phyloP scores from a whole-genome alignment of 2,113 vertebrate species.

The Lophura nycthemera region DNA sequence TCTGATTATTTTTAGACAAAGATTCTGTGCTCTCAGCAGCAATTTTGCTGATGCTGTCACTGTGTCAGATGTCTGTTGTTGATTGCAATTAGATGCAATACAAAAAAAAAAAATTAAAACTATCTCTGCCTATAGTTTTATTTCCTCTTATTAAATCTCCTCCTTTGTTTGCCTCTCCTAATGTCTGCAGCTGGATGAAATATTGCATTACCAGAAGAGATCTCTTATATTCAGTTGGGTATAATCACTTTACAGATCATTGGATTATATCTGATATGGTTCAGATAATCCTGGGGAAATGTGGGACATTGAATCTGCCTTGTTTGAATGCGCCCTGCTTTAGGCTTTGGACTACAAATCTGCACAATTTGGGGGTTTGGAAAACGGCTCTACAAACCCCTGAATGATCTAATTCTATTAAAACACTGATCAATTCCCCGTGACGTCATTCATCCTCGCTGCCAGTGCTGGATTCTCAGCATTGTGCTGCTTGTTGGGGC shows the following conservation, averaged over 20 bases:
- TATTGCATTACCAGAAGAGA: conserved; percentile 74
- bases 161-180: conserved; percentile 80
- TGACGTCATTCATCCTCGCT: conserved; percentile 31
- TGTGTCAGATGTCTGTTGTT: conserved; percentile 98
- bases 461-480: background rate
- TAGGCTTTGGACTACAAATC: conserved; percentile 23
- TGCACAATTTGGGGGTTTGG: conserved; percentile 46
- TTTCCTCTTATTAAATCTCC: conserved; percentile 84
- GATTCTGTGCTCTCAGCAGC: conserved; percentile 99
- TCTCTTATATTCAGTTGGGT: conserved; percentile 66
- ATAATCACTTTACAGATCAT: conserved; percentile 64
- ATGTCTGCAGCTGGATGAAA: conserved; percentile 81
- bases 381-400: conserved; percentile 41
- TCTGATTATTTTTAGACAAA: conserved; percentile 99
- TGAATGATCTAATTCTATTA: conserved; percentile 58
- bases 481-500: background rate
- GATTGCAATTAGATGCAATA: conserved; percentile 99
- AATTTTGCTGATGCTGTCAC: conserved; percentile 99
- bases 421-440: conserved; percentile 27
- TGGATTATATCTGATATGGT: conserved; percentile 65
- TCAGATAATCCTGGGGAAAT: conserved; percentile 58
- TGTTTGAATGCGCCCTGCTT: conserved; percentile 33
- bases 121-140: conserved; percentile 90
- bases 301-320: conserved; percentile 27
- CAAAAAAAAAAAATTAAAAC: conserved; percentile 88